Evolutionary conservation across 2,113 vertebrate species (phyloP).

Genomic region (Pycnonotus jocosus): DNA sequence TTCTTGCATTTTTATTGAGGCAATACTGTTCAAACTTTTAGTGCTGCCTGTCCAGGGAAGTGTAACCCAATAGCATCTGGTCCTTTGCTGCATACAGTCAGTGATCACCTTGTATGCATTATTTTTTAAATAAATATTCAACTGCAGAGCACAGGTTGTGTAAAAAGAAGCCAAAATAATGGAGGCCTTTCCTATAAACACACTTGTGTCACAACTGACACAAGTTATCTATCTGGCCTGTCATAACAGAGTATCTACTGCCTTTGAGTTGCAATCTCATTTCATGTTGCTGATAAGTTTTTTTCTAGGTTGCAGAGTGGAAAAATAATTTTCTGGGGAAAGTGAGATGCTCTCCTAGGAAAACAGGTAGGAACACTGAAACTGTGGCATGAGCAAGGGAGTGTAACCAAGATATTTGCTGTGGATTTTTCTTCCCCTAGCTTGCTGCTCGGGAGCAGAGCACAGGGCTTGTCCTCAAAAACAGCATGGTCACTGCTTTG

Average conservation of each 20-base stretch:
- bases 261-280: not conserved
- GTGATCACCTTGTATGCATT: not conserved
- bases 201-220: not conserved
- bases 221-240: not conserved
- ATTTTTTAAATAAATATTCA: not conserved
- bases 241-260: not conserved
- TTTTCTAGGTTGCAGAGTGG: not conserved
- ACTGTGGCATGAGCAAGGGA: not conserved
- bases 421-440: not conserved
- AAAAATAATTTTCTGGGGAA: not conserved
- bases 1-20: not conserved
- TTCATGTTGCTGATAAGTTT: not conserved
- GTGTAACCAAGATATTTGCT: not conserved
- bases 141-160: not conserved
- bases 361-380: not conserved
- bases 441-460: not conserved
- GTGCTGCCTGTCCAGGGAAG: not conserved
- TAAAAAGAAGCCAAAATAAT: not conserved
- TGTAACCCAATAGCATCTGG: not conserved
- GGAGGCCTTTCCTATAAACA: not conserved
- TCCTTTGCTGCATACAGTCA: not conserved
- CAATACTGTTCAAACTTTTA: not conserved
- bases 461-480: not conserved
- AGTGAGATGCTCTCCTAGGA: not conserved
- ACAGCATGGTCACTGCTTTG: not conserved